Evolutionary conservation across 2,888 invertebrate genomes (phyloP).

Genomic region (Polydrusus tereticollis): DNA sequence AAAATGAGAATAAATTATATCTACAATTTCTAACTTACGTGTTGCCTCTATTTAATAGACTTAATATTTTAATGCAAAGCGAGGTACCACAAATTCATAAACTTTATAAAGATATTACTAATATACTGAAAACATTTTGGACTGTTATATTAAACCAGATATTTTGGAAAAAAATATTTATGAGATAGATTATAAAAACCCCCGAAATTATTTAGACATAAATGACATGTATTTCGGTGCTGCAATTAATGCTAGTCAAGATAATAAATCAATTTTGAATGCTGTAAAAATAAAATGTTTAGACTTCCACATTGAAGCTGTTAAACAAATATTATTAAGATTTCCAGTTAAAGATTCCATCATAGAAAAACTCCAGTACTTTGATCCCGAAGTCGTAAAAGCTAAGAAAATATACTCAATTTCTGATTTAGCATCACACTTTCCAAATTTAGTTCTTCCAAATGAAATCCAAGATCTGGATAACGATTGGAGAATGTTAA

Average conservation of each 20-base stretch:
- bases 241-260: background rate
- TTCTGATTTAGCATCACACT: slow-evolving; percentile 1
- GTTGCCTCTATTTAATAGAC: slow-evolving; percentile 32
- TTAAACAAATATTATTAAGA: slow-evolving; percentile 34
- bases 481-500: slow-evolving; percentile 31
- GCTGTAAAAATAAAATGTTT: slow-evolving; percentile 32
- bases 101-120: slow-evolving; percentile 23
- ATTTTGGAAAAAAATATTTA: slow-evolving; percentile 9
- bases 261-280: slow-evolving; percentile 3
- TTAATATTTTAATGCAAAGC: slow-evolving; percentile 44
- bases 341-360: slow-evolving; percentile 28
- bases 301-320: slow-evolving; percentile 40
- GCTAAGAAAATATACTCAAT: slow-evolving; percentile 7
- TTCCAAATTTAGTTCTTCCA: slow-evolving; percentile 11
- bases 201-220: slow-evolving; percentile 27
- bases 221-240: slow-evolving; percentile 43
- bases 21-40: slow-evolving; percentile 30
- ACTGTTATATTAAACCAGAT: slow-evolving; percentile 33
- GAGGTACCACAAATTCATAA: slow-evolving; percentile 41
- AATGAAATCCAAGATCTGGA: slow-evolving; percentile 16
- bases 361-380: slow-evolving; percentile 8
- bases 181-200: slow-evolving; percentile 40
- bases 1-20: slow-evolving; percentile 24
- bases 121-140: slow-evolving; percentile 32
- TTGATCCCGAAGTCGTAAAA: slow-evolving; percentile 9